phyloP scores from a whole-genome alignment of 2,888 invertebrate genomes.

The Drosophila acutilabella region DNA sequence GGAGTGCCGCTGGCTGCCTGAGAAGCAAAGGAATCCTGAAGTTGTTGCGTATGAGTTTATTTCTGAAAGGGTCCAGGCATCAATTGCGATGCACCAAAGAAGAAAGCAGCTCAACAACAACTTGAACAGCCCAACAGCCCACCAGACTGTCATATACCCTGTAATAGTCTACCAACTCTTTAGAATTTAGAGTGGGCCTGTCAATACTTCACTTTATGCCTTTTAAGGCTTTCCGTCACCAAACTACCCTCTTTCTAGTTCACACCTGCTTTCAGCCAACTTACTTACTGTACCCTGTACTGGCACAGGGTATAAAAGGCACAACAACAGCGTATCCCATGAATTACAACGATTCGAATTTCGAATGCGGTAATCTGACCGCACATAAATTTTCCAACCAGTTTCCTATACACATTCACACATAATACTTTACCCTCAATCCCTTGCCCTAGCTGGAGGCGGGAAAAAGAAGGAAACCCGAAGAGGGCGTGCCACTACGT shows the following conservation, averaged over 20 bases:
- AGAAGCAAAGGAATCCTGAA: conserved; percentile 52
- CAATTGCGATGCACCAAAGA: conserved; percentile 24
- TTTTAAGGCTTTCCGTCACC: too few species aligned
- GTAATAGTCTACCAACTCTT: not conserved
- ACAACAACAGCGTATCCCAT: conserved; percentile 36
- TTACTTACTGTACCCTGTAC: not conserved
- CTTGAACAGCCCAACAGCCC: not conserved
- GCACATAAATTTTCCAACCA: conserved; percentile 74
- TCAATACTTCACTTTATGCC: too few species aligned
- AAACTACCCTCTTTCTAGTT: too few species aligned
- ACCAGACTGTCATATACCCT: not conserved
- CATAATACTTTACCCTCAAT: conserved; percentile 46
- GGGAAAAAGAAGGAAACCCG: not conserved
- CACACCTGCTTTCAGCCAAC: not conserved
- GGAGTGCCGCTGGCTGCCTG: conserved; percentile 44
- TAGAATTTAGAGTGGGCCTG: too few species aligned
- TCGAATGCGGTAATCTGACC: conserved; percentile 78
- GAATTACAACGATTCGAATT: conserved; percentile 69
- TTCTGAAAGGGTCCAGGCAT: conserved; percentile 28
- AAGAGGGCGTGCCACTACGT: not conserved
- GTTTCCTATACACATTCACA: conserved; percentile 59
- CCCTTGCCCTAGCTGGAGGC: not conserved
- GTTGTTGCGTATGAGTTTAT: conserved; percentile 29
- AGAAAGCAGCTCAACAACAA: conserved; percentile 2
- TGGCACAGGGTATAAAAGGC: not conserved